These are phyloP conservation scores for Drosophila melanosoma DNA, from an alignment of 2,888 invertebrate species.

Conservation along the genomic window DNA sequence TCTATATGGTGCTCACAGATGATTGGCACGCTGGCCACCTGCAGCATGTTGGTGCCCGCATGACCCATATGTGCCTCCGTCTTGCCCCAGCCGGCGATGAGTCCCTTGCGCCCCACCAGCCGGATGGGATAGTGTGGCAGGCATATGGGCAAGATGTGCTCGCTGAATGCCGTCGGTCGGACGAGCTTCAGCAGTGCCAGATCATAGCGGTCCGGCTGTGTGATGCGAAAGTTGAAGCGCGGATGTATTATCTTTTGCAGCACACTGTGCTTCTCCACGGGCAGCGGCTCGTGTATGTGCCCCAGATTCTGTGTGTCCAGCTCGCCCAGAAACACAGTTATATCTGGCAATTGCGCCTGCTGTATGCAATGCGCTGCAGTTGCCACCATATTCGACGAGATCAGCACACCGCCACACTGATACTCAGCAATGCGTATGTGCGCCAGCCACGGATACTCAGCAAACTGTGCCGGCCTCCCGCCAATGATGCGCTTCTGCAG, in stretches of 20 bases:
- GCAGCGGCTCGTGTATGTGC: constrained; percentile 87
- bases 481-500: constrained; percentile 92
- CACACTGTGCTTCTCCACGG: constrained; percentile 89
- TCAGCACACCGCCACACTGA: constrained; percentile 93
- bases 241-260: constrained; percentile 92
- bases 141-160: constrained; percentile 92
- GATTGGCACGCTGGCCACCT: constrained; percentile 93
- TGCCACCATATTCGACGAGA: constrained; percentile 89
- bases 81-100: constrained; percentile 94
- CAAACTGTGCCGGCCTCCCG: constrained; percentile 90
- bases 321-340: constrained; percentile 92
- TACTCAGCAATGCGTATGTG: constrained; percentile 93
- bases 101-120: constrained; percentile 86
- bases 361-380: constrained; percentile 94
- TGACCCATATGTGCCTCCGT: constrained; percentile 90
- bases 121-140: constrained; percentile 87
- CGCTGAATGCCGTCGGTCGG: constrained; percentile 87
- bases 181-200: constrained; percentile 91
- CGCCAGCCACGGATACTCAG: constrained; percentile 94
- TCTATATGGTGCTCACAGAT: constrained; percentile 86
- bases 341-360: constrained; percentile 90
- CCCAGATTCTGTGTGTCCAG: constrained; percentile 91
- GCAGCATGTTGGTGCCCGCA: constrained; percentile 91
- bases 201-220: constrained; percentile 93
- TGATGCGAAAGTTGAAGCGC: constrained; percentile 91